Conservation (phyloP, 2,797 vertebrate genomes). For the Pseudochromis fuscus region DNA sequence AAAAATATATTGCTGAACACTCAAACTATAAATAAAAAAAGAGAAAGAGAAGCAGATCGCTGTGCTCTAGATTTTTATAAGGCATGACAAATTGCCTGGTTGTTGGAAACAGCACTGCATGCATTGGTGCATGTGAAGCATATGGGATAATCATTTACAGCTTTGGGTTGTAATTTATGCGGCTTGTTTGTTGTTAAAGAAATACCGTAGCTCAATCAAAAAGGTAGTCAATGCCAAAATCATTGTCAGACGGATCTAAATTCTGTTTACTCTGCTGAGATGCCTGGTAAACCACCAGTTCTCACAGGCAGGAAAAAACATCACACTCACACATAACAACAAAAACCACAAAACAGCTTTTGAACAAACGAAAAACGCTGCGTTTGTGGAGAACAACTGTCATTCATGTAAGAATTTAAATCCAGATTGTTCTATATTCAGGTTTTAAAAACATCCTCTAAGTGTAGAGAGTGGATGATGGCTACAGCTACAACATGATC, state of each 20-base stretch:
- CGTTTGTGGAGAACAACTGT: constrained; percentile 17
- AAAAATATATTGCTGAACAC: constrained; percentile 48
- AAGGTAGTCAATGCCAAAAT: constrained; percentile 47
- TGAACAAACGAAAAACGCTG: constrained; percentile 34
- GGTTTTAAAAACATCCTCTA: background rate
- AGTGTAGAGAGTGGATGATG: background rate
- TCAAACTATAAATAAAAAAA: constrained; percentile 24
- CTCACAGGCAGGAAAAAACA: constrained; percentile 63
- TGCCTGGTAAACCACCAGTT: constrained; percentile 58
- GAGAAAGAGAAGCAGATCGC: constrained; percentile 23
- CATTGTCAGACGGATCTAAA: constrained; percentile 46
- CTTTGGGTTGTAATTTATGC: constrained; percentile 57
- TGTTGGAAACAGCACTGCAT: constrained; percentile 30
- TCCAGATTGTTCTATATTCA: background rate
- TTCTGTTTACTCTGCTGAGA: constrained; percentile 60
- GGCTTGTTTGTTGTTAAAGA: constrained; percentile 56
- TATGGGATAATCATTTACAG: constrained; percentile 65
- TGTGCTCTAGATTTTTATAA: constrained; percentile 47
- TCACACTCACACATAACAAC: constrained; percentile 43
- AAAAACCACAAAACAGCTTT: constrained; percentile 55
- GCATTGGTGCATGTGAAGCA: constrained; percentile 49
- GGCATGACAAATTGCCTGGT: constrained; percentile 61
- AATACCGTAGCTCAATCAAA: constrained; percentile 57
- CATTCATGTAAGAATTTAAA: constrained; percentile 26
- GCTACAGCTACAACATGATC: constrained; percentile 3